Evolutionary conservation across 2,797 vertebrate species (phyloP), one percentile per base, ranked within the genome.

Genomic region (Salmo trutta): DNA sequence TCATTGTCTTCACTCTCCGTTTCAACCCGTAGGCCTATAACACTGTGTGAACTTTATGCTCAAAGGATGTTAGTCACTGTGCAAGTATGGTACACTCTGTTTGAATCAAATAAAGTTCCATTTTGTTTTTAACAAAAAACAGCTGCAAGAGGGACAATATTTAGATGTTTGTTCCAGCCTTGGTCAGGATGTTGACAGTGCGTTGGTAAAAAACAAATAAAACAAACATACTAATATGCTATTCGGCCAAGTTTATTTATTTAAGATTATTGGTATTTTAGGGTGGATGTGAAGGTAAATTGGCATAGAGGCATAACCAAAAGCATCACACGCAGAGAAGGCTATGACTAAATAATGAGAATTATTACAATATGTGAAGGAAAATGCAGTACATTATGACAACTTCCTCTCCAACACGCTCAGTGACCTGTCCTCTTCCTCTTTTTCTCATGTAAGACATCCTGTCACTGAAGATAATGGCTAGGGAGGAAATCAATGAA

Each of bases 51-150:
- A 12, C 12, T 64, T 64, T 2, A 24, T 24, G 73, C 31, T 74
- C 31, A 62, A 64, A 74, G 31, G 56, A 16, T 64, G 53, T 74
- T 74, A 74, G 27, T 74, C 72, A 74, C 54, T 27, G 31, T 33
- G 6, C 56, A 74, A 74, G 41, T 41, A 21, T 74, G 56, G 56
- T 24, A 54, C 71, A 56, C 71, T 3, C 52, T 15, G 51, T 73
- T 73, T 29, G 52, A 33, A 29, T 31, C 14, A 68, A 36, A 24
- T 17, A 19, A 68, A 36, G 33, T 51, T 14, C n/a, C 36, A n/a
- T 21, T 41, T 70, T 47, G 41, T 70, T 70, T 70, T 47, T 19
- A 36, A n/a, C 33, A 70, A 47, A n/a, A 47, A 51, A 70, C 68
- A 70, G 19, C 68, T 70, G 68, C 68, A 12, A 47, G 68, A 70